Percentiles rank a stretch among this genome's conserved stretches.
phyloP scores from a whole-genome alignment of 2,888 invertebrate species.

The Hypomecis punctinalis region DNA sequence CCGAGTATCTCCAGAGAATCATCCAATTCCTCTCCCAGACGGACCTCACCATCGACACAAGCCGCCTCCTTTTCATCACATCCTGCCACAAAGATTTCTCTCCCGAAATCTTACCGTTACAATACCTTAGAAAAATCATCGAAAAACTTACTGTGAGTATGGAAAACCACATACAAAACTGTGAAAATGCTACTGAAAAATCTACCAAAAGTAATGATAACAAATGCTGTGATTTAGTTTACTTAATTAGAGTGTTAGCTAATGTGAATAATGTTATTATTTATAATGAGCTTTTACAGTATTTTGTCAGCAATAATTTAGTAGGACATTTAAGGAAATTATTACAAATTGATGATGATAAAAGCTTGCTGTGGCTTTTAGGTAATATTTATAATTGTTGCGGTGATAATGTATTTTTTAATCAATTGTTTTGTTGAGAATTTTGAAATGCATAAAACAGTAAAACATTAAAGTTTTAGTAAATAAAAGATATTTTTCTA shows the following conservation, averaged over 20 bases:
- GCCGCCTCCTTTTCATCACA: conserved; percentile 61
- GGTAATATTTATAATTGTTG: conserved; percentile 65
- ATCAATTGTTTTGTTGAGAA: not conserved
- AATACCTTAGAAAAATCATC: conserved; percentile 12
- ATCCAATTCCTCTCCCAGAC: conserved; percentile 47
- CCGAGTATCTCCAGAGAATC: conserved; percentile 55
- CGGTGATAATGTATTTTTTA: conserved; percentile 34
- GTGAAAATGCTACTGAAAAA: conserved; percentile 1
- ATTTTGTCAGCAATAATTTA: conserved; percentile 50
- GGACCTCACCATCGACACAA: conserved; percentile 43
- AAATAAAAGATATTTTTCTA: conserved; percentile 39
- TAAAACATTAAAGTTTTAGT: too few species aligned
- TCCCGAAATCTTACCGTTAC: not conserved
- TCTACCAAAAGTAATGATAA: conserved; percentile 30
- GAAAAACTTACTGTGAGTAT: conserved; percentile 11
- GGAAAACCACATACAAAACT: conserved; percentile 12
- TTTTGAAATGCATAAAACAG: not conserved
- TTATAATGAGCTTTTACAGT: conserved; percentile 49
- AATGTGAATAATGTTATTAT: conserved; percentile 54
- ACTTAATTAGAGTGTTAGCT: conserved; percentile 62
- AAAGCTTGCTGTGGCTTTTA: conserved; percentile 65
- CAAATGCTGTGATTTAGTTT: conserved; percentile 50
- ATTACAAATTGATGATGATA: conserved; percentile 43
- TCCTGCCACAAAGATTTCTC: conserved; percentile 66
- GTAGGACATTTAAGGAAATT: conserved; percentile 46